A percentile compares a stretch with the other conserved stretches of the same genome.
Evolutionary conservation across 2,797 vertebrate species (phyloP).

Genomic region (Phyllotis vaccarum): DNA sequence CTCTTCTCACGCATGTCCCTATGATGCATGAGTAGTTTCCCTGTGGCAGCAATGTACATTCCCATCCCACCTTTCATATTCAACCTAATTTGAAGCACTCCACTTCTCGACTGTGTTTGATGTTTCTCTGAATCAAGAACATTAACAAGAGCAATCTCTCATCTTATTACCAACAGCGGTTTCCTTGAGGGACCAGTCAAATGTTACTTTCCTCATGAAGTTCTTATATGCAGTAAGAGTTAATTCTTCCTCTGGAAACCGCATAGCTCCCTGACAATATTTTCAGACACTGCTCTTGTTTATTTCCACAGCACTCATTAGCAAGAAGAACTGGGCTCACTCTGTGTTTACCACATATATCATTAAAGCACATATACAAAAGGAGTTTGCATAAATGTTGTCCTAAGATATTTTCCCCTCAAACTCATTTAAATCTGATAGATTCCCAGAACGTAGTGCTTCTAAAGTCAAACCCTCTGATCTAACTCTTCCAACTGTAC

Average conservation of each 20-base stretch:
- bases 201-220: slow-evolving; percentile 24
- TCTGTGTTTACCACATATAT: background rate
- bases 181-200: slow-evolving; percentile 8
- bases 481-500: background rate
- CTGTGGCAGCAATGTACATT: background rate
- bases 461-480: slow-evolving; percentile 51
- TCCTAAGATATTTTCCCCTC: background rate
- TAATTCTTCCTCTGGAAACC: slow-evolving; percentile 34
- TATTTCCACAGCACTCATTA: slow-evolving; percentile 15
- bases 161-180: slow-evolving; percentile 8
- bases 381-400: background rate
- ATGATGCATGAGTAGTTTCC: background rate
- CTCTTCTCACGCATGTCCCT: background rate
- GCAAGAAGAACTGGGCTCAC: background rate
- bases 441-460: slow-evolving; percentile 25
- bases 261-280: slow-evolving; percentile 14
- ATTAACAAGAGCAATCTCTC: background rate
- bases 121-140: background rate
- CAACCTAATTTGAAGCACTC: slow-evolving; percentile 31
- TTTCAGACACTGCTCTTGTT: slow-evolving; percentile 19
- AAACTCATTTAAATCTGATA: slow-evolving; percentile 2
- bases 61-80: background rate
- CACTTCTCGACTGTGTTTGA: background rate
- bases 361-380: background rate
- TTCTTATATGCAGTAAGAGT: slow-evolving; percentile 18